phyloP scores from a whole-genome alignment of 2,113 vertebrate species.

The Vombatus ursinus region DNA sequence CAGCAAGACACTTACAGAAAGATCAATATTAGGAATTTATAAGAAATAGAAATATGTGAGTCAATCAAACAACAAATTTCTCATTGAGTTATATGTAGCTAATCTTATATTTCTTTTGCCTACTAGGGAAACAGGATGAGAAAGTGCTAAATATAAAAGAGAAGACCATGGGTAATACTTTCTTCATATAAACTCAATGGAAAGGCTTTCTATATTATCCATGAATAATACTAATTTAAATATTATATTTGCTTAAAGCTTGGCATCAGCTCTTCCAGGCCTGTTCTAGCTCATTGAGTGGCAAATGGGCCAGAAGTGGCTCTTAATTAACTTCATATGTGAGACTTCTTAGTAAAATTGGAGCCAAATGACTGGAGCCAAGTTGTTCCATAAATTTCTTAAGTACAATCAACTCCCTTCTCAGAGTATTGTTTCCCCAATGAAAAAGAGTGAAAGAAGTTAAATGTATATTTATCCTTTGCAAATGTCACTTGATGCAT shows the following conservation, averaged over 20 bases:
- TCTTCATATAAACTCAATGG: conserved; percentile 1
- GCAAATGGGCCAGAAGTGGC: conserved; percentile 57
- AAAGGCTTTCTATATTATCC: conserved; percentile 31
- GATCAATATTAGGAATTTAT: background rate
- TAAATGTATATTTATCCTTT: background rate
- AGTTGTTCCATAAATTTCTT: conserved; percentile 47
- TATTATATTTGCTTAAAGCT: conserved; percentile 32
- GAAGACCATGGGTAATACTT: background rate
- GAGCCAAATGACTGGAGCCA: conserved; percentile 38
- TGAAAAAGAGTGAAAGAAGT: conserved; percentile 54
- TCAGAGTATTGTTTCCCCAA: conserved; percentile 36
- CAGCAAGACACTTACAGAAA: background rate
- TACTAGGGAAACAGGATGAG: background rate
- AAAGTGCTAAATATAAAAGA: background rate
- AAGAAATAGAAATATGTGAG: conserved; percentile 2
- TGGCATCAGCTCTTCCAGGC: background rate
- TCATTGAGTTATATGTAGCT: background rate
- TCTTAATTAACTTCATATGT: conserved; percentile 76
- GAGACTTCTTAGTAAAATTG: conserved; percentile 63
- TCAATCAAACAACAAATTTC: background rate
- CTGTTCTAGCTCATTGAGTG: conserved; percentile 61
- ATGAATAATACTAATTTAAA: conserved; percentile 32
- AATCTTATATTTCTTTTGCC: background rate
- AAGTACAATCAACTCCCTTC: conserved; percentile 17
- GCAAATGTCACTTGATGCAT: conserved; percentile 27